Base-by-base conservation (phyloP, 1,140 invertebrate species). In the Magallana angulata region DNA sequence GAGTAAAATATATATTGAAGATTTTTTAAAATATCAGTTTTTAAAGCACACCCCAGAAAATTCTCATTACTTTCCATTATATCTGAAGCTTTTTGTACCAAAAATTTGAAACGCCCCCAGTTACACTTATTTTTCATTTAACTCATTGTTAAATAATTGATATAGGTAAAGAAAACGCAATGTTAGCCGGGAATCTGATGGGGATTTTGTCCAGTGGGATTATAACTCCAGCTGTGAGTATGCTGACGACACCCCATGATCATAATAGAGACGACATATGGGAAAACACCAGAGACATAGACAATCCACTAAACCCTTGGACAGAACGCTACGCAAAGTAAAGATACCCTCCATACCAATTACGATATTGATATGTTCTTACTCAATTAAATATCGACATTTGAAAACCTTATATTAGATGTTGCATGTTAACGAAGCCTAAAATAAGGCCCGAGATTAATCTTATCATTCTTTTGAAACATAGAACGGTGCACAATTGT, bases 221-320 rank as follows among this genome's bases (percentile, higher is more conserved):
- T 12, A 89, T 95, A 57, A 91, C 93, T 12, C 87, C 95, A 1
- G 24, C 94, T 8, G 91, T 94, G 8, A 93, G 92, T 76, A 60
- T 95, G 1, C 18, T 93, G 11, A 93, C 91, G 16, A 92, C 92
- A 57, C 87, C 90, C 30, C 30, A 89, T 8, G 89, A 90, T 48
- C 87, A 88, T 16, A 57, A 80, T 0, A 82, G 76, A 30, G 82
- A 57, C 5, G 93, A 93, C 76, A 92, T 94, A 0, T 95, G 95
- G 95, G 95, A 95, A 85, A 93, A 91, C 80, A 95, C 95, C 6
- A 87, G 95, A 85, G 94, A 95, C 85, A 95, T 95, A 14, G 95
- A 95, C 90, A 95, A 94, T 86, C 95, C 95, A 5, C 90, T 95
- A 2, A 89, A 87, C 68, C 95, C 95, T 1, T 94, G 95, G 95